Evolutionary conservation across 2,113 vertebrate species (phyloP), one percentile per base, ranked within the genome.

Genomic region (Phalacrocorax brasilianus): DNA sequence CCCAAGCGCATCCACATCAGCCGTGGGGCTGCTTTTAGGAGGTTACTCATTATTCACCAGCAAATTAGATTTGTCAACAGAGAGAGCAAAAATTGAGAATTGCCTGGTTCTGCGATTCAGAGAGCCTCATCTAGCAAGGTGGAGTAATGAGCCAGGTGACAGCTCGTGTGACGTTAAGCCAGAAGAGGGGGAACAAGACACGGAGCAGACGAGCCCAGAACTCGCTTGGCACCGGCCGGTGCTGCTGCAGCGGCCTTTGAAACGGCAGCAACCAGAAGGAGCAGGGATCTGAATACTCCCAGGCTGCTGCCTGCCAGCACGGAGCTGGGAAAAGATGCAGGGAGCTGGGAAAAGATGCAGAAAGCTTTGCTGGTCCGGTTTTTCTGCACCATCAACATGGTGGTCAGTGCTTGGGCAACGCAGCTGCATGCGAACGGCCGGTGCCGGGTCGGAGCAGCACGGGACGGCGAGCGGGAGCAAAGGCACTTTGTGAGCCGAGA

Each of bases 341-440:
- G 8, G 70, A 61, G 53, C 30, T 11, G 45, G 52, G 84, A 33
- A 14, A 44, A 62, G 47, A 30, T 11, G 42, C 23, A 23, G 8
- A 1, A 58, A 89, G 56, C 17, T 56, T 24, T 49, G 23, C 52
- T 35, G 27, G 17, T 47, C 8, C n/a, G 15, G 22, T 33, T 93
- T 67, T 67, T 44, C 70, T 70, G 77, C 50, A 7, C 7, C 24
- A 1, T 28, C 30, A 40, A 27, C 62, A 3, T 5, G 0, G 7
- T 12, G 52, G 75, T n/a, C 1, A 33, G 56, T 1, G 5, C 35
- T 87, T 5, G 66, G 85, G 88, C 77, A 20, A 6, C 0, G 5
- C 0, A 4, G 65, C 59, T 16, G 20, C 8, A 4, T 1, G 68
- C 2, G 10, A 81, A 50, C 0, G 0, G 14, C 27, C 2, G 3